Conservation (phyloP, 2,113 vertebrate species). For the Rhinolophus ferrumequinum region DNA sequence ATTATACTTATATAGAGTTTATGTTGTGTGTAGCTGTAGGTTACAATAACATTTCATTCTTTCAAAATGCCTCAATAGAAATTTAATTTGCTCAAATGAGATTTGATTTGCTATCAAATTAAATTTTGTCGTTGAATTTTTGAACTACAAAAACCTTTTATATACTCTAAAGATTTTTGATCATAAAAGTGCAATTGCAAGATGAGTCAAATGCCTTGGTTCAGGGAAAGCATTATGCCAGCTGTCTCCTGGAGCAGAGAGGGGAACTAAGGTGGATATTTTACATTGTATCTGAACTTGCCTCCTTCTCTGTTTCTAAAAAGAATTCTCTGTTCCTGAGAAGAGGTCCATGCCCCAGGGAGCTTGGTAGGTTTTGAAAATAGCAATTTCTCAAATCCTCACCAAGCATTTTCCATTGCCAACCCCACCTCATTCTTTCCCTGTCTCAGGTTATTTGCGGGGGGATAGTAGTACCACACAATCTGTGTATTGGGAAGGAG, state of each 20-base stretch:
- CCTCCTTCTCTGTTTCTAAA: not conserved
- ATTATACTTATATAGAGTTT: slow-evolving; percentile 18
- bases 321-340: slow-evolving; percentile 6
- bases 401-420: not conserved
- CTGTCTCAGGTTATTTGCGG: not conserved
- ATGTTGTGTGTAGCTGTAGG: not conserved
- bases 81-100: slow-evolving; percentile 64
- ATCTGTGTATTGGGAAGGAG: not conserved
- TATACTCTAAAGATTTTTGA: slow-evolving; percentile 60
- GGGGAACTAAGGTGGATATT: slow-evolving; percentile 60
- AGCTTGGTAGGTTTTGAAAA: not conserved
- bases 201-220: slow-evolving; percentile 67
- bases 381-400: not conserved
- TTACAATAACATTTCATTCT: slow-evolving; percentile 34
- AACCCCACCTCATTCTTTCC: not conserved
- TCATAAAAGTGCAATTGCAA: slow-evolving; percentile 69
- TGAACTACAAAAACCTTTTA: slow-evolving; percentile 48
- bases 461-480: not conserved
- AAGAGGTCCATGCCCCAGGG: not conserved
- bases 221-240: slow-evolving; percentile 52
- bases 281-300: slow-evolving; percentile 57
- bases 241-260: slow-evolving; percentile 58
- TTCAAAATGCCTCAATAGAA: slow-evolving; percentile 54
- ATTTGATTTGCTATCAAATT: slow-evolving; percentile 55
- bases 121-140: slow-evolving; percentile 74